These are phyloP conservation scores for Orchestes rusci DNA, from an alignment of 2,888 invertebrate species.

Conservation along the genomic window DNA sequence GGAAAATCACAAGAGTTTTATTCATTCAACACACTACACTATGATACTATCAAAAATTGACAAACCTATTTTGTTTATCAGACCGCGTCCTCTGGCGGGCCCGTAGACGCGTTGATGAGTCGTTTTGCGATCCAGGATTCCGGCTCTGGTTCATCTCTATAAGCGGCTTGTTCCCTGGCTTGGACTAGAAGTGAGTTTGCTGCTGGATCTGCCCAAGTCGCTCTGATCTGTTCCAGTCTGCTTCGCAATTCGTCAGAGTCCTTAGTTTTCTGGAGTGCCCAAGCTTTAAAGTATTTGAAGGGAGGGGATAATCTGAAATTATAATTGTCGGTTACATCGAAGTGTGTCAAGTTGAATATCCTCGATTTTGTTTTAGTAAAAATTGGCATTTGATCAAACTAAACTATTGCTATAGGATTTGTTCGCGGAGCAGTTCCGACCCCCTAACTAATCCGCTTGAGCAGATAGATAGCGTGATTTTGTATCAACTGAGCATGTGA, in stretches of 20 bases:
- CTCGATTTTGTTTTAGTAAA: too few relatives aligned
- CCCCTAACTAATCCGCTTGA: too few relatives aligned
- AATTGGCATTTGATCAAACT: too few relatives aligned
- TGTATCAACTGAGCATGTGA: too few relatives aligned
- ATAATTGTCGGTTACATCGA: too few relatives aligned
- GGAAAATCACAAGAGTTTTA: too few relatives aligned
- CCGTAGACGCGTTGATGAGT: too few relatives aligned
- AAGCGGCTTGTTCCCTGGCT: constrained; percentile 28
- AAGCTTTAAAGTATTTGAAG: constrained; percentile 1
- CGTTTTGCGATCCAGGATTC: constrained; percentile 30
- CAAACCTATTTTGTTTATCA: constrained; percentile 19
- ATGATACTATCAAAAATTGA: too few relatives aligned
- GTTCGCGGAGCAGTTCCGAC: too few relatives aligned
- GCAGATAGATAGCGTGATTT: too few relatives aligned
- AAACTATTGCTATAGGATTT: too few relatives aligned
- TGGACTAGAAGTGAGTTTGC: constrained; percentile 27
- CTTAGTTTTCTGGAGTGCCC: constrained; percentile 9
- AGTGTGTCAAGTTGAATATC: background rate
- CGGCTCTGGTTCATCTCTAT: constrained; percentile 31
- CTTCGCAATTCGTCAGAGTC: constrained; percentile 27
- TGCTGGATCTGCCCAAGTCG: constrained; percentile 18
- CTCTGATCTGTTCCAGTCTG: constrained; percentile 21
- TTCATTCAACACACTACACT: too few relatives aligned
- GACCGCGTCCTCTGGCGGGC: constrained; percentile 20
- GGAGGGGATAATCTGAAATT: constrained; percentile 33